Base-by-base conservation (phyloP, 2,888 invertebrate species). In the Sphaerophoria taeniata region DNA sequence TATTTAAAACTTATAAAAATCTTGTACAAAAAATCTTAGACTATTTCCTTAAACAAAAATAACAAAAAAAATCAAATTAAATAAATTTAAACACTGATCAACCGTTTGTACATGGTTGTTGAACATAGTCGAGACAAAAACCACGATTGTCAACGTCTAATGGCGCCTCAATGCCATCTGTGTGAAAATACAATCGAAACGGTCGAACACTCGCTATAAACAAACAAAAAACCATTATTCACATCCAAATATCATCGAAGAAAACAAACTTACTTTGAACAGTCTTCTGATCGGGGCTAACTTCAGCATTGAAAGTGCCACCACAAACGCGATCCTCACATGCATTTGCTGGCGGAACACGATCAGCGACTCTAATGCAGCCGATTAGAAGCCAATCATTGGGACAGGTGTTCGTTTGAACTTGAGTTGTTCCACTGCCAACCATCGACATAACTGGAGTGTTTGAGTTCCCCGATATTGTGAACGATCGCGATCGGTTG, bases 321-420 rank as follows among this genome's bases (percentile, higher is more conserved):
- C 97, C 97, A 88, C 97, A 97, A 47, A 97, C 94, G 72, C 97
- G 93, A 91, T 97, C 97, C 3, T 96, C 95, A 88, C 96, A 97
- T 0, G 94, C 93, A 49, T 94, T 93, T 58, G 93, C 93, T 0
- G 94, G 94, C 45, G 92, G 92, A 24, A 92, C 90, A 7, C 92
- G 90, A 87, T 92, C 92, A 3, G 92, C 92, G 0, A 92, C 90
- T 0, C 92, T 89, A 0, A 95, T 95, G 89, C 97, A 97, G 0
- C 97, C 97, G 55, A 97, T 95, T 76, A 96, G 92, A 4, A 97
- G 91, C 95, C 96, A 97, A 90, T 97, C 97, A 61, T 94, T 94
- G 79, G 95, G 95, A 89, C 97, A 97, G 51, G 94, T 94, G 89
- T 94, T 95, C 12, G 95, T 93, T 0, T 94, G 94, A n/a, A 94